Conservation (phyloP, 2,113 vertebrate genomes). For the Corynorhinus townsendii region DNA sequence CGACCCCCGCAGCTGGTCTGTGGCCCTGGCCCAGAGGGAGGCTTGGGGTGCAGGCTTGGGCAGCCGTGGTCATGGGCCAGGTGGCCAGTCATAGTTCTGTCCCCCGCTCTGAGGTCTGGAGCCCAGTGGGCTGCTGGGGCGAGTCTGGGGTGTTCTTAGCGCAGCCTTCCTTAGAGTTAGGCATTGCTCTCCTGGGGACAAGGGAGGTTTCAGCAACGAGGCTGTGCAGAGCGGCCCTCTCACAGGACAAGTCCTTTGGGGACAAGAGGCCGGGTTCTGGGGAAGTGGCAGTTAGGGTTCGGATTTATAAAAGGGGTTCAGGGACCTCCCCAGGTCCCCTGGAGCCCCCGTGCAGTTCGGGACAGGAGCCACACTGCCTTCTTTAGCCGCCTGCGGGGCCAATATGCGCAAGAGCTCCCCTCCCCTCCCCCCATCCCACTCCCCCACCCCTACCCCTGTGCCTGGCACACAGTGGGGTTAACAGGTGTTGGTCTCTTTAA, state of each 20-base stretch:
- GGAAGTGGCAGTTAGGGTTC: background rate
- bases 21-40: background rate
- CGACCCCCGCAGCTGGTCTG: background rate
- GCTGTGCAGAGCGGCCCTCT: background rate
- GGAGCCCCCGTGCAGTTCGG: background rate
- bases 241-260: background rate
- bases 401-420: accelerated
- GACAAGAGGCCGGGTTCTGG: background rate
- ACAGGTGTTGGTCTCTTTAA: background rate
- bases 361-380: no score
- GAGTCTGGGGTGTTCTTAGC: background rate
- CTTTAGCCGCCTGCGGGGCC: background rate
- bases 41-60: accelerated
- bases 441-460: no score
- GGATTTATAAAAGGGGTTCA: background rate
- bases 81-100: background rate
- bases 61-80: background rate
- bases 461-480: background rate
- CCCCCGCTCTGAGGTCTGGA: background rate
- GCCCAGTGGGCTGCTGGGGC: accelerated
- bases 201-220: accelerated
- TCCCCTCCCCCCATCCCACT: no score
- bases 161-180: background rate
- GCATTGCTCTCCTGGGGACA: background rate
- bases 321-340: background rate